phyloP scores from a whole-genome alignment of 92 coral and sea anemone species.

The Pocillopora meandrina region DNA sequence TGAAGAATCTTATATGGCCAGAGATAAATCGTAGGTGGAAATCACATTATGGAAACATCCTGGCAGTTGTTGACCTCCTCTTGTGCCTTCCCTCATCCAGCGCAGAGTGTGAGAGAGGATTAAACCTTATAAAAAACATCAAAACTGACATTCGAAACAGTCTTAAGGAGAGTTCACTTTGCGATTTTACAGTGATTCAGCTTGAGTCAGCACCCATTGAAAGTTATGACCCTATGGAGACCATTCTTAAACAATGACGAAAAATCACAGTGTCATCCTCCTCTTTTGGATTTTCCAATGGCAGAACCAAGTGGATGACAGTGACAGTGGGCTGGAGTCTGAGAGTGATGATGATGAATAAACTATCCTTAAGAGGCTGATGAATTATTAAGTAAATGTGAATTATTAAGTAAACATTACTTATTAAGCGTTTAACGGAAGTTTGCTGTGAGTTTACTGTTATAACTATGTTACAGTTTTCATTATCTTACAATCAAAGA shows the following conservation, averaged over 20 bases:
- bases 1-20: conserved; percentile 9
- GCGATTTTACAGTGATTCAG: conserved; percentile 38
- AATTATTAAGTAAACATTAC: too few species aligned
- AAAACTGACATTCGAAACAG: conserved; percentile 30
- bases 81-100: conserved; percentile 38
- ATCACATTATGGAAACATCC: conserved; percentile 16
- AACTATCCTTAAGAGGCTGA: conserved; percentile 1
- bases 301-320: neutral
- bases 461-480: too few species aligned
- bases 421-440: too few species aligned
- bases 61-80: conserved; percentile 46
- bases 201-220: conserved; percentile 29
- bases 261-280: conserved; percentile 18
- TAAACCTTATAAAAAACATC: conserved; percentile 48
- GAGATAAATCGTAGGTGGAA: conserved; percentile 27
- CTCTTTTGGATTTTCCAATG: neutral
- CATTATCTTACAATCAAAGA: too few species aligned
- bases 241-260: conserved; percentile 24
- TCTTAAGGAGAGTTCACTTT: conserved; percentile 14
- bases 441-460: too few species aligned
- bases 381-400: neutral
- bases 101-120: conserved; percentile 33
- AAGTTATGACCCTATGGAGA: conserved; percentile 19
- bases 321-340: conserved; percentile 22
- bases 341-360: conserved; percentile 30